Evolutionary conservation across 1,140 invertebrate genomes (phyloP).

Genomic region (Conus ventricosus): DNA sequence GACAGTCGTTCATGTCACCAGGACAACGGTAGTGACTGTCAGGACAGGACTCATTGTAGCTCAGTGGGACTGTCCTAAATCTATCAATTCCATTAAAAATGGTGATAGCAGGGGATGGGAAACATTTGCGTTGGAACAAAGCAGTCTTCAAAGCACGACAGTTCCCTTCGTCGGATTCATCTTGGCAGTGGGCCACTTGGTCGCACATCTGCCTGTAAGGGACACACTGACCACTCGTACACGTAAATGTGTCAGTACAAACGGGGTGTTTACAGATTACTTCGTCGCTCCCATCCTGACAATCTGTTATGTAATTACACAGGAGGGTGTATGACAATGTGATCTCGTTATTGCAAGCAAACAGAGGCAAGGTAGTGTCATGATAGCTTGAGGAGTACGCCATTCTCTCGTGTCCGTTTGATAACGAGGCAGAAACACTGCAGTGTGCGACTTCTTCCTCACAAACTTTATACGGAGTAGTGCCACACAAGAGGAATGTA

Average conservation of each 20-base stretch:
- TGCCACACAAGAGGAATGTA: too few relatives aligned
- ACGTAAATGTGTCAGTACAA: neutral
- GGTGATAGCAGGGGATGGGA: neutral
- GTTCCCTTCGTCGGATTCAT: conserved; percentile 7
- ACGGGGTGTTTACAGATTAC: neutral
- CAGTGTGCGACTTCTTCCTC: too few relatives aligned
- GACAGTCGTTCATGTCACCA: neutral
- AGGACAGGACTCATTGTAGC: neutral
- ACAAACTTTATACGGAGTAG: too few relatives aligned
- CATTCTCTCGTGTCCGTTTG: too few relatives aligned
- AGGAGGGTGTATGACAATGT: conserved; percentile 5
- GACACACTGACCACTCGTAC: conserved; percentile 18
- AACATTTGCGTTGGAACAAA: neutral
- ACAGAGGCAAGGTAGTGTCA: neutral
- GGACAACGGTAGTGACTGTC: conserved; percentile 19
- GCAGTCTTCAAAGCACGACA: neutral
- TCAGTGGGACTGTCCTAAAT: neutral
- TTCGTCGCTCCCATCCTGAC: conserved; percentile 6
- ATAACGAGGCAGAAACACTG: too few relatives aligned
- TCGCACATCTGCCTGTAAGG: neutral
- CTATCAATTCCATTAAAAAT: neutral
- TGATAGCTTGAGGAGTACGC: too few relatives aligned
- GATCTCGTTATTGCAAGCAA: neutral
- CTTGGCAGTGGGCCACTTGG: neutral
- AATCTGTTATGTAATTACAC: conserved; percentile 6